phyloP scores from a whole-genome alignment of 2,113 vertebrate species.

The Candoia aspera region DNA sequence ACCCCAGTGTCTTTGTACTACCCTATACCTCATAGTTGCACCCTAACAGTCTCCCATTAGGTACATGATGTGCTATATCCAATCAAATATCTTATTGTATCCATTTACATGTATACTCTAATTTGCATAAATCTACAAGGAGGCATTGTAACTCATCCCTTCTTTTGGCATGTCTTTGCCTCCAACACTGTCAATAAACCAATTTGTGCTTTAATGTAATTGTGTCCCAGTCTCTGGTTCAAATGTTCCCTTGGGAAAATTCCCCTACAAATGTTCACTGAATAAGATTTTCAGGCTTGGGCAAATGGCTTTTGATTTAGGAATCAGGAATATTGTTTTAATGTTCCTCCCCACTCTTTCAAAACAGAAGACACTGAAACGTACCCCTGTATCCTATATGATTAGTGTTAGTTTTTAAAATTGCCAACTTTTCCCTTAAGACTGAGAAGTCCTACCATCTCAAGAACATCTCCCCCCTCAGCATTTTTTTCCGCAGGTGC shows the following conservation, averaged over 20 bases:
- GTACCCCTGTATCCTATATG: background rate
- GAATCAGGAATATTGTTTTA: background rate
- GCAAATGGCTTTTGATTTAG: background rate
- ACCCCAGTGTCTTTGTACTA: background rate
- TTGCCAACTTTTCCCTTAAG: background rate
- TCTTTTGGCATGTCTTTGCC: background rate
- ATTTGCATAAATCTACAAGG: background rate
- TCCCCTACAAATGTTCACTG: background rate
- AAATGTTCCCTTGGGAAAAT: background rate
- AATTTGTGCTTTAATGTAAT: background rate
- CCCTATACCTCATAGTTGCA: background rate
- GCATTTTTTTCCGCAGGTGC: no score
- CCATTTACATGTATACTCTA: background rate
- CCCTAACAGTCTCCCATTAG: background rate
- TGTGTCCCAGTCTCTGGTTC: background rate
- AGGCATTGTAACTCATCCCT: background rate
- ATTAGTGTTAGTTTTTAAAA: background rate
- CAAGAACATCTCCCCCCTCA: background rate
- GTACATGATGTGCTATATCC: background rate
- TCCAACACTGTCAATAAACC: background rate
- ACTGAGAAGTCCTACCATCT: background rate
- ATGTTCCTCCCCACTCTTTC: background rate
- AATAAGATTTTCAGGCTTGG: background rate
- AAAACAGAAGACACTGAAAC: background rate
- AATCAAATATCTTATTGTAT: background rate